Base-by-base conservation (phyloP, 1,140 invertebrate genomes). In the Caenorhabditis tropicalis region DNA sequence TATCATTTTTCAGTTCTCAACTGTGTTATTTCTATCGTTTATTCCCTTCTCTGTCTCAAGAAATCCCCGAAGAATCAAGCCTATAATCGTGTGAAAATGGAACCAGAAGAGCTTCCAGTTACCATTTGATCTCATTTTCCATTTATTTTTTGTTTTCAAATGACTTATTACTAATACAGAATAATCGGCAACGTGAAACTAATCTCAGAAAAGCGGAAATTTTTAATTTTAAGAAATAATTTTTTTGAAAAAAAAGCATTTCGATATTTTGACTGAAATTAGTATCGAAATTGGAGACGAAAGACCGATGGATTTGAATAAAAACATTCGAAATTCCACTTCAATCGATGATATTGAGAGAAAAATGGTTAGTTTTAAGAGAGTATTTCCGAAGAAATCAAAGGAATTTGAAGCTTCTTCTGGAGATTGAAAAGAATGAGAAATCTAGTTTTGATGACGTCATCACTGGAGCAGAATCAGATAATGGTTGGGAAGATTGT, bases 21-120 rank as follows among this genome's bases (percentile, higher is more conserved):
- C 65, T 74, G 65, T 24, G 36, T 74, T 4, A 43, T 74, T 24
- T 74, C 65, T 43, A 43, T 74, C 21, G 65, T 74, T n/a, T 74
- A 74, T 21, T 74, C 65, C 9, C 6, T 39, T 74, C 15, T 74
- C 6, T 74, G 36, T 31, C 36, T 74, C 21, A 46, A 21, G 10
- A 74, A 74, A 46, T 74, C 65, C 36, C 65, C 65, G 10, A 74
- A 74, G 65, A 46, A 12, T 74, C 65, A 74, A 31, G n/a, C 65
- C 21, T 74, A 74, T 74, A 36, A 39, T 15, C 36, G 65, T 21
- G 65, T 74, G 36, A 74, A 74, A 65, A 36, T 65, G 36, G 65
- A 74, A 43, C 21, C 65, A 24, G 65, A 74, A 74, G 65, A 74
- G n/a, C 33, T 74, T 6, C 65, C 65, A 39, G 65, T 43, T 19